Conservation (phyloP, 2,888 invertebrate species). For the Stenotaenia linearis region DNA sequence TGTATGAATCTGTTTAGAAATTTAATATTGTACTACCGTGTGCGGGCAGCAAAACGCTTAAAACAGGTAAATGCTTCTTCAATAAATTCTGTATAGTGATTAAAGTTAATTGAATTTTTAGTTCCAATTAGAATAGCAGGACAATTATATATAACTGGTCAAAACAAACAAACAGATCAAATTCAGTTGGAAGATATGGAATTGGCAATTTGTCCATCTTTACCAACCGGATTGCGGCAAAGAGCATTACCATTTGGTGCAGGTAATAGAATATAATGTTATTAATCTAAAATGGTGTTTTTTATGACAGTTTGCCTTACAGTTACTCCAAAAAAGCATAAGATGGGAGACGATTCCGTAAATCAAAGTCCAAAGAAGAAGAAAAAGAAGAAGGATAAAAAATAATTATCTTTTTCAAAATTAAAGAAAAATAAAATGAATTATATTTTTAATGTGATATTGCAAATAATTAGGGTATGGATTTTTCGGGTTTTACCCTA, state of each 20-base stretch:
- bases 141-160: neutral
- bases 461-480: too few species aligned
- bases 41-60: neutral
- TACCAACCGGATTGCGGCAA: neutral
- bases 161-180: neutral
- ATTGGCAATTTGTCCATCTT: neutral
- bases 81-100: too few species aligned
- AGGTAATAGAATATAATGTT: neutral
- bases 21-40: neutral
- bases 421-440: neutral
- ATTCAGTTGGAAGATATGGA: neutral
- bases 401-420: too few species aligned
- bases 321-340: neutral
- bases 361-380: neutral
- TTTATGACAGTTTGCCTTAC: neutral
- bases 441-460: too few species aligned
- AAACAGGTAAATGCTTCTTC: neutral
- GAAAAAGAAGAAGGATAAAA: neutral
- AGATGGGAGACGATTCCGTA: neutral
- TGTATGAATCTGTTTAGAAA: neutral
- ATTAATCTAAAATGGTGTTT: neutral
- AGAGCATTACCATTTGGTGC: neutral
- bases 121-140: neutral
- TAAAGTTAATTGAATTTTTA: too few species aligned
- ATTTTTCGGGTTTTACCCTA: too few species aligned